Conservation (phyloP, 2,113 vertebrate genomes). For the Silurus glanis region DNA sequence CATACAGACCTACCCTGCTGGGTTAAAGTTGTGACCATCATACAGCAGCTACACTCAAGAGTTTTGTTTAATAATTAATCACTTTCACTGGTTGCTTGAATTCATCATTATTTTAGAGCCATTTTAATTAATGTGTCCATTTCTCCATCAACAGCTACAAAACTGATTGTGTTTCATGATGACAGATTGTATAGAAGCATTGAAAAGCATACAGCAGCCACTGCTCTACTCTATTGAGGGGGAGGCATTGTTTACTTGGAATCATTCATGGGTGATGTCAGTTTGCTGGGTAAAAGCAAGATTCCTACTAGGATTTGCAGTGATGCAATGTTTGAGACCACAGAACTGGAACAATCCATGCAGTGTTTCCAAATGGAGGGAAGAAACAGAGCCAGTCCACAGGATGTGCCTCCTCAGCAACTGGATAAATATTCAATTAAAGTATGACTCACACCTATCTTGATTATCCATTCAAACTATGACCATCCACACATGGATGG, state of each 20-base stretch:
- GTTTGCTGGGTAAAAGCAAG: slow-evolving; percentile 43
- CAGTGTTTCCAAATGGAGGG: slow-evolving; percentile 28
- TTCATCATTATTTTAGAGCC: slow-evolving; percentile 41
- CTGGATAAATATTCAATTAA: slow-evolving; percentile 17
- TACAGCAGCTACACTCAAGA: neutral
- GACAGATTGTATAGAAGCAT: neutral
- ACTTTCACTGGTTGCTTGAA: slow-evolving; percentile 42
- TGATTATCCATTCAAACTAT: slow-evolving; percentile 17
- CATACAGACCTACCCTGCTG: neutral
- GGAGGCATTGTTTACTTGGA: slow-evolving; percentile 38
- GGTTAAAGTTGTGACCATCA: neutral
- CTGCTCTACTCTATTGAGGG: neutral
- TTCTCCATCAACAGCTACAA: slow-evolving; percentile 55
- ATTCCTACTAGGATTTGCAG: slow-evolving; percentile 44
- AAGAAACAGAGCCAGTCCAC: slow-evolving; percentile 5
- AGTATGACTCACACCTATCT: neutral
- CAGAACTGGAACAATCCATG: slow-evolving; percentile 34
- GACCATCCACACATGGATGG: neutral
- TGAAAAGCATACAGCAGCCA: neutral
- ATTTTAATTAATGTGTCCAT: slow-evolving; percentile 44
- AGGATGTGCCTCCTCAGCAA: neutral
- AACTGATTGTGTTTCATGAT: slow-evolving; percentile 31
- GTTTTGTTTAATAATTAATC: neutral
- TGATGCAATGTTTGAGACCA: slow-evolving; percentile 38
- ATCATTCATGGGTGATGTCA: slow-evolving; percentile 50